Conservation (phyloP, 2,888 invertebrate genomes). For the Conus canariensis region DNA sequence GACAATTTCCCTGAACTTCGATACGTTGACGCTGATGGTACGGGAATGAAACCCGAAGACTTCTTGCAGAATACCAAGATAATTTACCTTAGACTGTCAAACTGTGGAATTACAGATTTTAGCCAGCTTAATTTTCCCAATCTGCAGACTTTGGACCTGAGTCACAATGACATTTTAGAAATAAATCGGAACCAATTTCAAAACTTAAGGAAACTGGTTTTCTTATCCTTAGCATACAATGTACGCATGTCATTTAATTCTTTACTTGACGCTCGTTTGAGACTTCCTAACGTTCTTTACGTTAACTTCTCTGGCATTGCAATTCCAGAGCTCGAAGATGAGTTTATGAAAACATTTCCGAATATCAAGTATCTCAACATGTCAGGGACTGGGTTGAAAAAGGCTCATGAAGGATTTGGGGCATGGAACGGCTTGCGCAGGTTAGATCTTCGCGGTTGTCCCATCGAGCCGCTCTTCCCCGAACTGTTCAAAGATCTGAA, state of each 20-base stretch:
- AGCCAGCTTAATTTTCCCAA: not conserved
- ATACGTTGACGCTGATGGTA: not conserved
- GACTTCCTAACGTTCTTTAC: not conserved
- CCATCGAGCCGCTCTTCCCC: not conserved
- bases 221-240: slow-evolving; percentile 17
- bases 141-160: not conserved
- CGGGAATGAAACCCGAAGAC: not conserved
- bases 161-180: not conserved
- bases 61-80: slow-evolving; percentile 6
- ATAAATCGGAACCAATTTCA: not conserved
- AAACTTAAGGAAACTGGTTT: not conserved
- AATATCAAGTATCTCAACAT: not conserved
- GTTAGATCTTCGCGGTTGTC: slow-evolving; percentile 14
- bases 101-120: not conserved
- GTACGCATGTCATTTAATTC: not conserved
- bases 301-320: not conserved
- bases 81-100: not conserved
- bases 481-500: not conserved
- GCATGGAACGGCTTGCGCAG: not conserved
- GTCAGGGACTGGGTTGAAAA: not conserved
- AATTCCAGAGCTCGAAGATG: not conserved
- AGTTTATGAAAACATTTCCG: not conserved
- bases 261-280: not conserved
- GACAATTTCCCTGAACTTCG: not conserved
- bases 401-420: not conserved